Evolutionary conservation across 2,888 invertebrate species (phyloP).

Genomic region (Lysandra coridon): DNA sequence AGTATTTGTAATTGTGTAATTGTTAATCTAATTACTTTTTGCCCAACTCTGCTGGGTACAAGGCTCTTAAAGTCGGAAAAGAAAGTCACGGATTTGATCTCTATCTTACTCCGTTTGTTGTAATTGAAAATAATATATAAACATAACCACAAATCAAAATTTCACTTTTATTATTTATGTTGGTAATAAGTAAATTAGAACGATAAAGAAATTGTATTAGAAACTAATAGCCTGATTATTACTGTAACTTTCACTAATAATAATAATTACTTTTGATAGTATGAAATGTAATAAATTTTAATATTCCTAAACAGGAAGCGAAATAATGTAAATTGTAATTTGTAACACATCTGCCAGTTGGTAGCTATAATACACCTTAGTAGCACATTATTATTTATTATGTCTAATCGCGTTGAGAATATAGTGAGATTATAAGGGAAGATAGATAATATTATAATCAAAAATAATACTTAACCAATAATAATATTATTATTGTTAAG

Average conservation of each 20-base stretch:
- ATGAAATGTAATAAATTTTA: background rate
- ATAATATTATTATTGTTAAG: too few species aligned
- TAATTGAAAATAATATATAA: background rate
- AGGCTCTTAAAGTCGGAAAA: background rate
- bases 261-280: background rate
- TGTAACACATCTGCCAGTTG: too few species aligned
- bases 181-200: background rate
- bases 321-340: too few species aligned
- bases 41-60: too few species aligned
- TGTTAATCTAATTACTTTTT: too few species aligned
- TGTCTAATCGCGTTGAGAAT: too few species aligned
- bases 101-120: background rate
- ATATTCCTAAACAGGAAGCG: background rate
- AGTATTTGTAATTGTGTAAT: too few species aligned
- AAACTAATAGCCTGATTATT: background rate
- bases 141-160: background rate
- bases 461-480: too few species aligned
- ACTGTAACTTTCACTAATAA: background rate
- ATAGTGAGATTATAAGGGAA: too few species aligned
- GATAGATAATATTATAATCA: too few species aligned
- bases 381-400: too few species aligned
- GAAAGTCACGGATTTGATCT: background rate
- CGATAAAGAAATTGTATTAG: slow-evolving; percentile 9
- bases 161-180: background rate
- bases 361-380: too few species aligned